Evolutionary conservation across 2,113 vertebrate species (phyloP).

Genomic region (Amia ocellicauda): DNA sequence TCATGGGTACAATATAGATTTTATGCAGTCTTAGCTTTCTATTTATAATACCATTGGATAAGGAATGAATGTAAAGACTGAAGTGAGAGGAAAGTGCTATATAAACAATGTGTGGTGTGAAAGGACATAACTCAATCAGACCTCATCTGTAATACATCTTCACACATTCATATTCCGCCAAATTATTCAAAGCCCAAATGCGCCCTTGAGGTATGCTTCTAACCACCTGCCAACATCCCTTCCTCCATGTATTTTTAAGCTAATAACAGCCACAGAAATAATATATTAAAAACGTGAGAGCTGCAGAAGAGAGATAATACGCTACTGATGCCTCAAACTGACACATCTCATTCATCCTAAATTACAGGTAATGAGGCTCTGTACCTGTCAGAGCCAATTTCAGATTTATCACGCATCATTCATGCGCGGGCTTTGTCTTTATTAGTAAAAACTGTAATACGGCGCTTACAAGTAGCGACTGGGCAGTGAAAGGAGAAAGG

Average conservation of each 20-base stretch:
- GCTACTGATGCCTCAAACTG: slow-evolving; percentile 8
- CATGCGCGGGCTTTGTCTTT: background rate
- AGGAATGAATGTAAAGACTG: background rate
- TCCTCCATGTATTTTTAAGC: slow-evolving; percentile 9
- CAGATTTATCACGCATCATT: background rate
- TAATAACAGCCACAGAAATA: slow-evolving; percentile 25
- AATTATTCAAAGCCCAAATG: no score
- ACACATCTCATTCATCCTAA: slow-evolving; percentile 24
- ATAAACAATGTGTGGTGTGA: background rate
- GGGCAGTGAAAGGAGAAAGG: background rate
- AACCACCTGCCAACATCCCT: slow-evolving; percentile 12
- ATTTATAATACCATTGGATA: no score
- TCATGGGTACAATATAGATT: background rate
- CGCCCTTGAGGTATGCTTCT: slow-evolving; percentile 12
- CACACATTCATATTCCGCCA: background rate
- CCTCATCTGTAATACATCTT: background rate
- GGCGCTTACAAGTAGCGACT: background rate
- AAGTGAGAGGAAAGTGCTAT: background rate
- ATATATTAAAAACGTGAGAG: slow-evolving; percentile 22
- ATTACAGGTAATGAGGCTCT: slow-evolving; percentile 26
- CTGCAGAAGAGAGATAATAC: slow-evolving; percentile 34
- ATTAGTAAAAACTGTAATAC: background rate
- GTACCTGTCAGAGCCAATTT: slow-evolving; percentile 11
- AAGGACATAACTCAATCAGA: background rate
- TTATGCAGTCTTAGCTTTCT: background rate